Evolutionary conservation across 2,888 invertebrate species (phyloP), one percentile per base, ranked within the genome.

Genomic region (Dryobota labecula): DNA sequence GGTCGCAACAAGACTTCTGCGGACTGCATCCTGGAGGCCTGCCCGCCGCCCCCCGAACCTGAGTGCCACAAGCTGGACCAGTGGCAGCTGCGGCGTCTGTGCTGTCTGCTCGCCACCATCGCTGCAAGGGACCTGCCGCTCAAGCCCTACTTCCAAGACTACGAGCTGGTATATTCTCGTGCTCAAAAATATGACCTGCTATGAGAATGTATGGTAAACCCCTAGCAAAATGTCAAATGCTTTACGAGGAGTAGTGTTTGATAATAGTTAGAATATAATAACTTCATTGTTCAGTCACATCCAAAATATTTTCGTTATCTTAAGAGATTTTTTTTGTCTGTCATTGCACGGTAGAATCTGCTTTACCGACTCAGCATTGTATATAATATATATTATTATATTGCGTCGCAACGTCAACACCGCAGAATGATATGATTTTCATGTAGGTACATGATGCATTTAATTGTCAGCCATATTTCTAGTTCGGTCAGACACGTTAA

Each of bases 111-210:
- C 8, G 97, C 97, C 69, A 98, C 98, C 94, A 97, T 98, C 76
- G 98, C 98, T 0, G 96, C 97, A 49, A 92, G 97, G 5, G 96
- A 97, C 84, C 90, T 98, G 47, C 96, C 97, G 0, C 92, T 98
- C 63, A 94, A 96, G 82, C 98, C 98, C 0, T 98, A 98, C 92
- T 97, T 97, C 91, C 97, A 97, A 90, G 97, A 97, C 89, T 97
- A 97, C 83, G 97, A 97, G 87, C 91, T 97, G 92, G 97, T 84
- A 33, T 27, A 70, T 61, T 20, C 15, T 20, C 4, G 11, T 43
- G 15, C 24, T 41, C 20, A 33, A 30, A 43, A n/a, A 45, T 18
- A 41, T 30, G 20, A 8, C 41, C 7, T 41, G 13, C 27, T 41
- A 20, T 13, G 7, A 20, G 13, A 38, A 41, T 60, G 7, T 27